These are phyloP conservation scores for Platichthys stellatus DNA, from an alignment of 2,113 vertebrate genomes.

Conservation along the genomic window DNA sequence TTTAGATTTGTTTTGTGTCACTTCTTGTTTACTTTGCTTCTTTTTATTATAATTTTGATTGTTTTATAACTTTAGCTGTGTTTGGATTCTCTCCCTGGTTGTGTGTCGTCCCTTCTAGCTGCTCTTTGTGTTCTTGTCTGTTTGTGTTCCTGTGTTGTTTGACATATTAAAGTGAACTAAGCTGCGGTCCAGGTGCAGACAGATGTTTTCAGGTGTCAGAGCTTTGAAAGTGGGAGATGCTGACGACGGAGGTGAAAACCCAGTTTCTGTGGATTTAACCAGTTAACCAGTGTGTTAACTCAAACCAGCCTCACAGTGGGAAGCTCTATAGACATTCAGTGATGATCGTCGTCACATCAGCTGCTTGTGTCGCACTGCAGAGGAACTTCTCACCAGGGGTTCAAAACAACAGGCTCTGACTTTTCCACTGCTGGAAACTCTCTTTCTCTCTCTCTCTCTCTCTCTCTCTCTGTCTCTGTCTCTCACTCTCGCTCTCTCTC, in stretches of 20 bases:
- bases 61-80: too few species aligned
- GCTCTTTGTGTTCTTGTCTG: too few species aligned
- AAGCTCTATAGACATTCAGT: not conserved
- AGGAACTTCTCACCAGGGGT: slow-evolving; percentile 28
- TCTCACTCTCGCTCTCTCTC: too few species aligned
- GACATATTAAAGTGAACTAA: too few species aligned
- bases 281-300: not conserved
- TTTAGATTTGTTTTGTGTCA: too few species aligned
- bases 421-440: slow-evolving; percentile 15
- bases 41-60: not conserved
- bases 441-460: too few species aligned
- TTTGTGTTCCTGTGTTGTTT: too few species aligned
- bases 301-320: not conserved
- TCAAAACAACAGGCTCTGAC: not conserved
- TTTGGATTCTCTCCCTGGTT: not conserved
- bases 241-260: not conserved
- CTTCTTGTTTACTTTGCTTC: not conserved
- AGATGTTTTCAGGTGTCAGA: not conserved
- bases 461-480: too few species aligned
- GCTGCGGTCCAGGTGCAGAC: not conserved
- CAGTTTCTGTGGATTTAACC: not conserved
- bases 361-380: slow-evolving; percentile 1
- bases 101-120: not conserved
- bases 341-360: not conserved
- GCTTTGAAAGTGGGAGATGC: not conserved